These are phyloP conservation scores for Chondrosia reniformis DNA, from an alignment of 37 sponge, comb jelly and placozoan species.

Conservation along the genomic window DNA sequence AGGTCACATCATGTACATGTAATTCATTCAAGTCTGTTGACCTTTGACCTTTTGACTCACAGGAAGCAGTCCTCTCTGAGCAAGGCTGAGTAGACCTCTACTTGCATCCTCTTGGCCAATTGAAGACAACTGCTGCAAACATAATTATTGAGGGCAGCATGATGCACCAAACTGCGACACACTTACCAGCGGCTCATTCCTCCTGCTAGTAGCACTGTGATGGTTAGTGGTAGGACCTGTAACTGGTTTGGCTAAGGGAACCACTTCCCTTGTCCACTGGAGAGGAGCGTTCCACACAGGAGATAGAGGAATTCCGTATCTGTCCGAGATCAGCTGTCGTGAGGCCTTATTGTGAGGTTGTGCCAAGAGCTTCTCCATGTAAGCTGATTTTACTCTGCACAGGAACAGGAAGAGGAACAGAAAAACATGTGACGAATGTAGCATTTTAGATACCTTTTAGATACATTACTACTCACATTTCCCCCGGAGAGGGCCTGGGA, in stretches of 20 bases:
- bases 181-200: not conserved
- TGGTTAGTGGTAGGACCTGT: conserved; percentile 27
- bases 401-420: no score
- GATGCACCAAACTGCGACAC: no score
- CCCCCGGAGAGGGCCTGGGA: no score
- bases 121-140: no score
- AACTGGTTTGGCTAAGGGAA: conserved; percentile 21
- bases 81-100: conserved; percentile 84
- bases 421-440: no score
- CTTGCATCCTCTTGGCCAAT: conserved; percentile 71
- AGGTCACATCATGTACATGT: not conserved
- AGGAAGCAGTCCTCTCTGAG: conserved; percentile 95
- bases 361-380: conserved; percentile 9
- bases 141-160: no score
- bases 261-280: not conserved
- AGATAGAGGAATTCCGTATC: conserved; percentile 30
- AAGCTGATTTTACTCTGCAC: conserved; percentile 11
- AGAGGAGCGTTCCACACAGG: not conserved
- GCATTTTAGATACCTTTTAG: no score
- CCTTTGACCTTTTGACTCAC: conserved; percentile 31
- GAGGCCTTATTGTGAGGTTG: conserved; percentile 27
- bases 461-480: no score
- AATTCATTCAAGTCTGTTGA: no score
- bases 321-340: conserved; percentile 20
- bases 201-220: no score